These are phyloP conservation scores for Piaya cayana DNA, from an alignment of 2,113 vertebrate species.

Conservation along the genomic window DNA sequence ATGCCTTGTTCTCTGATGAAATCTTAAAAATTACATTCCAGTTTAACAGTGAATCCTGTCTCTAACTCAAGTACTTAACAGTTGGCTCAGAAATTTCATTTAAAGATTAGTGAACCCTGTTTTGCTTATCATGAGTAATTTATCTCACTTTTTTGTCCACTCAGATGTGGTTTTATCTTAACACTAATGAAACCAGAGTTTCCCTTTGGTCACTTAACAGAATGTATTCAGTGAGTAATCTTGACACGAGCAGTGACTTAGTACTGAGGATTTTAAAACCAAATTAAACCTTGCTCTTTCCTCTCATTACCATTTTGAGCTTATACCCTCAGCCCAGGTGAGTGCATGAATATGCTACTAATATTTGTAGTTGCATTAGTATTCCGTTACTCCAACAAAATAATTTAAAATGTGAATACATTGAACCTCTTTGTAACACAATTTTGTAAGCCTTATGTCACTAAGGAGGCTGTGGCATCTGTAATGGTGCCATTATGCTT, in stretches of 20 bases:
- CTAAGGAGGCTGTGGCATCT: not conserved
- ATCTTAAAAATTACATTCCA: not conserved
- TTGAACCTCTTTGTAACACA: not conserved
- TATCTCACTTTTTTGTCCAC: slow-evolving; percentile 13
- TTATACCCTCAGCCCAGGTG: not conserved
- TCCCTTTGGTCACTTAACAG: slow-evolving; percentile 10
- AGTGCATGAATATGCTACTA: not conserved
- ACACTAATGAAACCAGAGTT: slow-evolving; percentile 12
- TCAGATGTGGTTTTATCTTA: slow-evolving; percentile 22
- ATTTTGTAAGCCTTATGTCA: not conserved
- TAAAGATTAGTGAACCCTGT: slow-evolving; percentile 36
- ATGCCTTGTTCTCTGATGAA: not conserved
- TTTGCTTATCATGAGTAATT: slow-evolving; percentile 38
- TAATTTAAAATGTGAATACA: slow-evolving; percentile 11
- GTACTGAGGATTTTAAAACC: slow-evolving; percentile 14
- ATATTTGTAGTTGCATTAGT: slow-evolving; percentile 19
- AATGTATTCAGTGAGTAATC: slow-evolving; percentile 15
- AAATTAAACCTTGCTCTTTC: not conserved
- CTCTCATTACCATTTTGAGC: slow-evolving; percentile 14
- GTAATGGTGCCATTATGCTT: not conserved
- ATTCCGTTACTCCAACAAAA: slow-evolving; percentile 6
- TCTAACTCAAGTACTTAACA: not conserved
- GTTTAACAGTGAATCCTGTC: not conserved
- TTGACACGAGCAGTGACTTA: not conserved
- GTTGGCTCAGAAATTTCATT: slow-evolving; percentile 27